Evolutionary conservation across 2,888 invertebrate genomes (phyloP).

Genomic region (Petrolisthes cinctipes): DNA sequence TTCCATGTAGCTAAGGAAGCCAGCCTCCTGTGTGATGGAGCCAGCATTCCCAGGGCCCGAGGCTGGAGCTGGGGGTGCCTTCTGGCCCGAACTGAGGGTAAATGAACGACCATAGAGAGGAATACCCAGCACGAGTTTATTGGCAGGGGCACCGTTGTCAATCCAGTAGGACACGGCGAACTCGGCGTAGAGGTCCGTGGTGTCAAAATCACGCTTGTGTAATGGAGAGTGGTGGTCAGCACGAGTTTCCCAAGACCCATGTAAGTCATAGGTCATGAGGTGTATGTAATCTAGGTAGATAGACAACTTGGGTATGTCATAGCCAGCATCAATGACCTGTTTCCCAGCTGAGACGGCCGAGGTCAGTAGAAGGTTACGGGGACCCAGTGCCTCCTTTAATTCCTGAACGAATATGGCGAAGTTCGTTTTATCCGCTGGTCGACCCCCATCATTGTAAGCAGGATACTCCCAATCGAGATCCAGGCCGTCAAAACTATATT

Average conservation of each 20-base stretch:
- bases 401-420: conserved; percentile 62
- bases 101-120: conserved; percentile 84
- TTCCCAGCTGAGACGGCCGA: conserved; percentile 65
- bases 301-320: conserved; percentile 75
- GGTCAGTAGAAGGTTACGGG: conserved; percentile 62
- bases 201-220: conserved; percentile 69
- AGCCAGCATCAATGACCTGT: conserved; percentile 75
- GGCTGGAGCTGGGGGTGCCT: background rate
- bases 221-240: too few species aligned
- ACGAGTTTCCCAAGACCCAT: conserved; percentile 70
- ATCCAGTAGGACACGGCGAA: conserved; percentile 72
- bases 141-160: conserved; percentile 82
- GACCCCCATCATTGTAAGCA: conserved; percentile 70
- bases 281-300: conserved; percentile 78
- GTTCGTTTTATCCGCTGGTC: conserved; percentile 69
- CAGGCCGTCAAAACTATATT: background rate
- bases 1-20: too few species aligned
- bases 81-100: conserved; percentile 74
- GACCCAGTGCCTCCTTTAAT: conserved; percentile 60
- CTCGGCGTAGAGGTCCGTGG: conserved; percentile 20
- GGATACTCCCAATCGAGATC: conserved; percentile 39
- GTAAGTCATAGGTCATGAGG: conserved; percentile 78
- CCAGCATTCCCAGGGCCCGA: too few species aligned
- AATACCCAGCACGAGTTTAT: conserved; percentile 77
- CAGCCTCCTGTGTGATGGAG: too few species aligned